Percentiles rank a stretch among this genome's conserved stretches.
Evolutionary conservation across 1,140 invertebrate species (phyloP).

Genomic region (Drosophila micromelanica): DNA sequence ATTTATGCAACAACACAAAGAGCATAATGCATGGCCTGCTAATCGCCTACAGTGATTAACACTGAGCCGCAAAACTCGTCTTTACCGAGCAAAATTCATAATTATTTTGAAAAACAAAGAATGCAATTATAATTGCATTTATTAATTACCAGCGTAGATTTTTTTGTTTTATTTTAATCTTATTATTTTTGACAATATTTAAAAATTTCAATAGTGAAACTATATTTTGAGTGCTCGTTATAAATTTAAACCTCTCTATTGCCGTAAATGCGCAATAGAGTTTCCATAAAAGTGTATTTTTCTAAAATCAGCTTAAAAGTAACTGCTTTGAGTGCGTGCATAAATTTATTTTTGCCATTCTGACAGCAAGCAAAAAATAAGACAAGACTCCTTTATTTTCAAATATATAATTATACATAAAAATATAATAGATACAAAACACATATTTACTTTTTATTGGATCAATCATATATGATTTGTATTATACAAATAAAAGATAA

Average conservation of each 20-base stretch:
- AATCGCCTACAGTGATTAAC: conserved; percentile 59
- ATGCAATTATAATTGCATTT: not conserved
- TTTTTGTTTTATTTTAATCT: no score
- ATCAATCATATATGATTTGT: not conserved
- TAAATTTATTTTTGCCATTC: not conserved
- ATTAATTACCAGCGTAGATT: no score
- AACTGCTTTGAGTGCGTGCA: not conserved
- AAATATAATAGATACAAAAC: not conserved
- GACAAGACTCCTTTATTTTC: not conserved
- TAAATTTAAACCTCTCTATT: not conserved
- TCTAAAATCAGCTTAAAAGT: not conserved
- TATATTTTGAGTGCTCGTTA: not conserved
- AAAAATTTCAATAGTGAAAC: not conserved
- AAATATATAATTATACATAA: no score
- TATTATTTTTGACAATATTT: not conserved
- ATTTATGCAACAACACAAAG: conserved; percentile 68
- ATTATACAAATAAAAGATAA: not conserved
- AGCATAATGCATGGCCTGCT: conserved; percentile 67
- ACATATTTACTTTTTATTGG: not conserved
- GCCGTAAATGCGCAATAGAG: not conserved
- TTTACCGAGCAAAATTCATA: not conserved
- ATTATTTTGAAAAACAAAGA: not conserved
- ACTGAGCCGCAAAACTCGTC: conserved; percentile 46
- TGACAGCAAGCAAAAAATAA: not conserved
- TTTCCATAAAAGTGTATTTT: not conserved